These are phyloP conservation scores for Oscarella lobularis DNA, from an alignment of 37 sponge, comb jelly and placozoan genomes.

Conservation along the genomic window DNA sequence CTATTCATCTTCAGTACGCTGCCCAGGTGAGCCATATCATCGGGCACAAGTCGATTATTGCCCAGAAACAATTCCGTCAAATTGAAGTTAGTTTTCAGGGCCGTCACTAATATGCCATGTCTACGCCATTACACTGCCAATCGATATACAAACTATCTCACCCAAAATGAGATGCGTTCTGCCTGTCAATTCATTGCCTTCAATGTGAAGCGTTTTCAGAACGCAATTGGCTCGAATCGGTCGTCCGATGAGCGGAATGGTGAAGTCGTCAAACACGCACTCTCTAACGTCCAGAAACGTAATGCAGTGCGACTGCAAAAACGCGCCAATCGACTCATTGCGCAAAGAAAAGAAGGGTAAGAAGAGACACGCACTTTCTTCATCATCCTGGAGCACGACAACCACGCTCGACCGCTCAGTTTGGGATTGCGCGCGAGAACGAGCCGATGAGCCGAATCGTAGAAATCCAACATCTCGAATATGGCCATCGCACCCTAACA, in stretches of 20 bases:
- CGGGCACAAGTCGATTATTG: conserved; percentile 53
- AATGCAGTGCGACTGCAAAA: conserved; percentile 43
- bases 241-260: conserved; percentile 54
- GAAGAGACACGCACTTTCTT: conserved; percentile 39
- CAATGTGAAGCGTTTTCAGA: conserved; percentile 42
- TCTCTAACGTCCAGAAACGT: conserved; percentile 54
- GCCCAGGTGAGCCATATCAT: conserved; percentile 69
- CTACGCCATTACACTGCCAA: neutral
- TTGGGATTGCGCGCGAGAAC: conserved; percentile 43
- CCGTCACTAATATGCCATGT: conserved; percentile 65
- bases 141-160: conserved; percentile 8
- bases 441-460: conserved; percentile 56
- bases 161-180: conserved; percentile 71
- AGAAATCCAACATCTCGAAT: conserved; percentile 90
- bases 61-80: conserved; percentile 61
- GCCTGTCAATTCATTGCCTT: conserved; percentile 67
- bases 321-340: too few species aligned
- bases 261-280: conserved; percentile 67
- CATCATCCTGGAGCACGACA: conserved; percentile 55
- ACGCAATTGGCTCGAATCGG: conserved; percentile 75
- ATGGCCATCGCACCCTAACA: conserved; percentile 70
- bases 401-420: conserved; percentile 66
- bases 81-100: conserved; percentile 77
- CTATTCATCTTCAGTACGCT: conserved; percentile 60
- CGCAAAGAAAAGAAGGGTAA: neutral